Evolutionary conservation across 1,140 invertebrate genomes (phyloP).

Genomic region (Nasonia giraulti): DNA sequence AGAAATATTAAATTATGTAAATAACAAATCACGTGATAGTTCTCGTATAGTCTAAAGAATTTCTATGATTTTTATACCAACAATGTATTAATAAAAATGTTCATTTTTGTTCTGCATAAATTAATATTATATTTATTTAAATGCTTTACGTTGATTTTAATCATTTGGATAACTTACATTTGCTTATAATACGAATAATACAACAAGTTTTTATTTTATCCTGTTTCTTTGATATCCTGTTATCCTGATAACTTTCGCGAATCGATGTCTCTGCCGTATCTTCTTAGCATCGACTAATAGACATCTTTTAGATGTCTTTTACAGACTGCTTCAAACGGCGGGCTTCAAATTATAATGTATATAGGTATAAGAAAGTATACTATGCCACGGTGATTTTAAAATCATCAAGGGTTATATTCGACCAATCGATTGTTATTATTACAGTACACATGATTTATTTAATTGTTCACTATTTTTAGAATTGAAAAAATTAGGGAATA

Average conservation of each 20-base stretch:
- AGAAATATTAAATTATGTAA: no score
- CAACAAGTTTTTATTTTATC: background rate
- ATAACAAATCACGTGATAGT: no score
- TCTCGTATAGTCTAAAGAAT: no score
- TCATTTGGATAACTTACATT: background rate
- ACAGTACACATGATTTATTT: no score
- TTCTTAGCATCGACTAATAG: background rate
- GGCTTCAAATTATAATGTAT: background rate
- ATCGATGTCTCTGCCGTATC: conserved; percentile 26
- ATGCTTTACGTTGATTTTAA: background rate
- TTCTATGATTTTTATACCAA: no score
- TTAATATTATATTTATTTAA: background rate
- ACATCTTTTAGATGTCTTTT: conserved; percentile 13
- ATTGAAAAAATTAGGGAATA: background rate
- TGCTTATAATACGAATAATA: background rate
- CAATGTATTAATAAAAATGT: background rate
- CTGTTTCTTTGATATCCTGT: background rate
- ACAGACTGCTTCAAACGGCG: background rate
- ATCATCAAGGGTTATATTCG: no score
- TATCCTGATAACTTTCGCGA: conserved; percentile 22
- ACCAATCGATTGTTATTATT: no score
- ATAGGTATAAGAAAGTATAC: background rate
- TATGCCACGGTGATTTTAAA: no score
- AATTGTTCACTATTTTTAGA: no score
- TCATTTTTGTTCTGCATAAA: background rate